Evolutionary conservation across 1,140 invertebrate species (phyloP), one percentile per base, ranked within the genome.

Genomic region (Aricia agestis): DNA sequence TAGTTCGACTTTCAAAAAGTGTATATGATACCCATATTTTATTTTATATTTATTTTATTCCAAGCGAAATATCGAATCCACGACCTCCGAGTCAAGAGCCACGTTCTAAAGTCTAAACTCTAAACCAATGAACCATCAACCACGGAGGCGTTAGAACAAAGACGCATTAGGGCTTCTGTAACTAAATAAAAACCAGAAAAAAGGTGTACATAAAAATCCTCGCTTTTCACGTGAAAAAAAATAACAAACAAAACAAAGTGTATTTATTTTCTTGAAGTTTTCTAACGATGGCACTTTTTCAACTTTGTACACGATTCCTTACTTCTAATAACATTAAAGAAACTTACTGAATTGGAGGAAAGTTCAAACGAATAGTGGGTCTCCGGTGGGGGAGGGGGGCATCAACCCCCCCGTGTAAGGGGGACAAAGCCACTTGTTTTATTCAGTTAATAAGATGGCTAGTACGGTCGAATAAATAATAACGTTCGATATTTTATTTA

Each of bases 311-410:
- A 63, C 59, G 59, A 63, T 63, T 63, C 59, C 19, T 63, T 63
- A 63, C 59, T 63, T 63, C 59, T 63, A 63, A 63, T 63, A 63
- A 25, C 59, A 63, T 63, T 63, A 63, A 63, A 63, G 4, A 19
- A 63, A 63, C 59, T 63, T 63, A 63, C 18, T 19, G 59, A 19
- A 63, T 63, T 19, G 59, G 59, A 63, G 59, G 18, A 63, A 63
- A 63, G 18, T 63, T 19, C 59, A 25, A 25, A 63, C 59, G 19
- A 63, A 63, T 19, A 63, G 17, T 19, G 19, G 59, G 19, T 18
- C 45, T 4, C 59, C n/a, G 18, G 15, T 19, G 17, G 58, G 58
- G 45, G 1, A 13, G 13, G 45, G 45, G 42, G 13, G 45, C 13
- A 13, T 13, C 11, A 1, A 13, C 13, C 7, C 13, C 45, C 45